phyloP scores from a whole-genome alignment of 2,113 vertebrate genomes.

The Limanda limanda region DNA sequence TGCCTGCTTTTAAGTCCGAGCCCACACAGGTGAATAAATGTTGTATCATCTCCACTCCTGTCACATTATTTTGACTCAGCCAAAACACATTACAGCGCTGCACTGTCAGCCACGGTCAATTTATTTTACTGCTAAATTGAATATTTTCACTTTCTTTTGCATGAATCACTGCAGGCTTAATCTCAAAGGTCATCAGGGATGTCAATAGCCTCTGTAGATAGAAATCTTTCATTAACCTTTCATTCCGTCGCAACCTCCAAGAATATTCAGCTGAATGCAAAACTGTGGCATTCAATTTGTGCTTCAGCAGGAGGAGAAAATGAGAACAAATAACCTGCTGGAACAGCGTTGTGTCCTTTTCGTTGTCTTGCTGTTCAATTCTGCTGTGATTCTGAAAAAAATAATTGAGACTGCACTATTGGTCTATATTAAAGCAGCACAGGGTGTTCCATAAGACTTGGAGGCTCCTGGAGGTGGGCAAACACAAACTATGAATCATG shows the following conservation, averaged over 20 bases:
- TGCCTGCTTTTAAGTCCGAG: conserved; percentile 17
- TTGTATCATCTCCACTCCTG: conserved; percentile 43
- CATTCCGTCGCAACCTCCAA: conserved; percentile 31
- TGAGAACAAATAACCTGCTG: neutral
- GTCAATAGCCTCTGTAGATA: conserved; percentile 62
- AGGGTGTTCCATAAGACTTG: conserved; percentile 21
- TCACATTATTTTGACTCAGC: conserved; percentile 38
- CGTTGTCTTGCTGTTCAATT: conserved; percentile 16
- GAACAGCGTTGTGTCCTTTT: neutral
- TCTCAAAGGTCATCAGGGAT: conserved; percentile 58
- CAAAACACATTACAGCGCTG: conserved; percentile 4
- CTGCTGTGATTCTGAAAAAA: neutral
- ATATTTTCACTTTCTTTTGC: conserved; percentile 42
- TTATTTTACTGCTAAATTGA: conserved; percentile 47
- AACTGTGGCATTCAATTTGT: conserved; percentile 2
- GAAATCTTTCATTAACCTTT: conserved; percentile 71
- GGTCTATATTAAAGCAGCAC: conserved; percentile 35
- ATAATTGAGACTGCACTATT: neutral
- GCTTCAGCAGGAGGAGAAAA: conserved; percentile 3
- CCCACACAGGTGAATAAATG: conserved; percentile 42
- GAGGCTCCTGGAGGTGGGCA: conserved; percentile 13
- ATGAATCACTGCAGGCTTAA: conserved; percentile 39
- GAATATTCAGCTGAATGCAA: conserved; percentile 53
- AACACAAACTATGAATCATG: conserved; percentile 50
- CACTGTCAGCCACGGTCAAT: neutral